Evolutionary conservation across 1,140 invertebrate genomes (phyloP).

Genomic region (Drosophila navojoa): DNA sequence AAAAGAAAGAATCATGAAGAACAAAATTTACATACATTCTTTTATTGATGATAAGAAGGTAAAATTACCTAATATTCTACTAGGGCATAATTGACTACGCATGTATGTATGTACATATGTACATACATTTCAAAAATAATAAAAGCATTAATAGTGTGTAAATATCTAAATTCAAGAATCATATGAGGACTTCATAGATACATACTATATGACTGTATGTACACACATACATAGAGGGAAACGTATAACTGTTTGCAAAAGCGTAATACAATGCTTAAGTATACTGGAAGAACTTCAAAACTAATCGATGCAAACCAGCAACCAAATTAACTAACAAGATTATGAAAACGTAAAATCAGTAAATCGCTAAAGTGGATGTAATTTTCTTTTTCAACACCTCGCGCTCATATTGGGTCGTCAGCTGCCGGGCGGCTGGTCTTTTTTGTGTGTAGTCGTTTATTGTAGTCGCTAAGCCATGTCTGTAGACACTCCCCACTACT

Average conservation of each 20-base stretch:
- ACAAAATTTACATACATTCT: neutral
- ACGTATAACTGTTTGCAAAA: neutral
- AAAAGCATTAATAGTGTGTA: neutral
- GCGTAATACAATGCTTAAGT: neutral
- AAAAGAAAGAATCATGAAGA: neutral
- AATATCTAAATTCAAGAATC: neutral
- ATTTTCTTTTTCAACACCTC: conserved; percentile 83
- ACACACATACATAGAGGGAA: neutral
- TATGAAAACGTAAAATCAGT: conserved; percentile 83
- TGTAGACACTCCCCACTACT: conserved; percentile 47
- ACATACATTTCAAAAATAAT: too few relatives aligned
- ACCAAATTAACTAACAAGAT: conserved; percentile 82
- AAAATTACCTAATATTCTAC: too few relatives aligned
- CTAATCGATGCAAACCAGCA: conserved; percentile 55
- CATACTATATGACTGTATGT: conserved; percentile 18
- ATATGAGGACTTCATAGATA: too few relatives aligned
- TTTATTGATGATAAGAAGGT: too few relatives aligned
- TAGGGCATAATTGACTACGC: too few relatives aligned
- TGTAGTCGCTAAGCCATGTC: conserved; percentile 45
- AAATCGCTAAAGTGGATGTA: conserved; percentile 82
- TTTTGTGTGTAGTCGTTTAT: conserved; percentile 53
- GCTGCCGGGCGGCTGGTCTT: conserved; percentile 68
- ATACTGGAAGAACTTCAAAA: conserved; percentile 30
- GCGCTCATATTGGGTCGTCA: conserved; percentile 78
- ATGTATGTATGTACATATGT: neutral